Conservation (phyloP, 1,140 invertebrate species). For the Aplysia californica region DNA sequence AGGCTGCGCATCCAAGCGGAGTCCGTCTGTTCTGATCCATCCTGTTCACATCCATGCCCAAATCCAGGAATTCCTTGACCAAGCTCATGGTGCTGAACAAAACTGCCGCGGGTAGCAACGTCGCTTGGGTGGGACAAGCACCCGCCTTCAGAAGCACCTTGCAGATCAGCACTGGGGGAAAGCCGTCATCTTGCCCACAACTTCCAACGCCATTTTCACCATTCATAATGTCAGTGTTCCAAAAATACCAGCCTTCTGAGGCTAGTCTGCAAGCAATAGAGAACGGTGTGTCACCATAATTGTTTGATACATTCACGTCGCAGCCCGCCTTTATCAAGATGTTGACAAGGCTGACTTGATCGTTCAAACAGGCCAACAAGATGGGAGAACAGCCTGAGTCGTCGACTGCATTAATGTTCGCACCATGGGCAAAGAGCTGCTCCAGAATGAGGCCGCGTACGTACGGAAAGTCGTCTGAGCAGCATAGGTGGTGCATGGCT, state of each 20-base stretch:
- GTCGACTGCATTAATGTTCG: slow-evolving; percentile 87
- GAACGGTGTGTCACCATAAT: slow-evolving; percentile 52
- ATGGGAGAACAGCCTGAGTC: slow-evolving; percentile 89
- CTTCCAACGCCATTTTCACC: slow-evolving; percentile 10
- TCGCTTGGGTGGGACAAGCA: slow-evolving; percentile 51
- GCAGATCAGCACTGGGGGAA: slow-evolving; percentile 57
- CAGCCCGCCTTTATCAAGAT: slow-evolving; percentile 44
- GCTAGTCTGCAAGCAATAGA: slow-evolving; percentile 56
- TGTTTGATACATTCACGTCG: slow-evolving; percentile 50
- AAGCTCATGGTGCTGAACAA: slow-evolving; percentile 49
- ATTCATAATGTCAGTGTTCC: slow-evolving; percentile 36
- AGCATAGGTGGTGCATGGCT: slow-evolving; percentile 52
- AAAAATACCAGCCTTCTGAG: slow-evolving; percentile 57
- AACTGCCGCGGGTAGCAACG: slow-evolving; percentile 54
- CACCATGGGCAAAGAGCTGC: slow-evolving; percentile 70
- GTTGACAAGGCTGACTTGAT: slow-evolving; percentile 48
- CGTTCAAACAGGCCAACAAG: slow-evolving; percentile 52
- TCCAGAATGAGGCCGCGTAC: slow-evolving; percentile 42
- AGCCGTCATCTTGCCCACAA: slow-evolving; percentile 22
- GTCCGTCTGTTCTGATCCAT: slow-evolving; percentile 57
- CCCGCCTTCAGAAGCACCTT: slow-evolving; percentile 51
- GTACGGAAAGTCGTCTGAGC: slow-evolving; percentile 37
- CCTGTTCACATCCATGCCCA: slow-evolving; percentile 61
- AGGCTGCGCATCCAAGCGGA: slow-evolving; percentile 55
- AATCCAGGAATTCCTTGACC: slow-evolving; percentile 51